These are phyloP conservation scores for Allophyes oxyacanthae DNA, from an alignment of 2,888 invertebrate species.

Conservation along the genomic window DNA sequence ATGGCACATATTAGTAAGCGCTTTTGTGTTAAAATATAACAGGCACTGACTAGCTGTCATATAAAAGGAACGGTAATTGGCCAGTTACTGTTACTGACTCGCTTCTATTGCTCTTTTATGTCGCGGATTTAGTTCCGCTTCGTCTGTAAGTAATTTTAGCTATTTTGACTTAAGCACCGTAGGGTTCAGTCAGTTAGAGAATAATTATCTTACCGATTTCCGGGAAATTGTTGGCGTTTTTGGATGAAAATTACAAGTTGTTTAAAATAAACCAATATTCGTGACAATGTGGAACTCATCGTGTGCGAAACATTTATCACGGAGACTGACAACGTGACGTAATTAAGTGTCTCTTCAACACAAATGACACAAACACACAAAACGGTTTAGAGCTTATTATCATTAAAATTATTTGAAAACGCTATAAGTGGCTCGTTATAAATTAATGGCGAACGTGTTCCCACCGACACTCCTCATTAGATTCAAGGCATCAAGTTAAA, in stretches of 20 bases:
- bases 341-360: constrained; percentile 15
- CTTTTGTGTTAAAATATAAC: constrained; percentile 31
- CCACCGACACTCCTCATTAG: too few species aligned
- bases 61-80: constrained; percentile 38
- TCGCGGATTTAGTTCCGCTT: constrained; percentile 1
- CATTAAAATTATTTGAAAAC: constrained; percentile 23
- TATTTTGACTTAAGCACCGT: constrained; percentile 5
- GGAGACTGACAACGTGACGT: constrained; percentile 6
- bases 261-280: not conserved
- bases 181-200: not conserved
- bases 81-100: constrained; percentile 5
- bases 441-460: constrained; percentile 13
- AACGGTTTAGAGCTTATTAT: constrained; percentile 14
- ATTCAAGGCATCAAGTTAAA: too few species aligned
- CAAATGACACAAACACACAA: constrained; percentile 18
- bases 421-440: constrained; percentile 15
- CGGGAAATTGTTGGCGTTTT: not conserved
- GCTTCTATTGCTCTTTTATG: constrained; percentile 11
- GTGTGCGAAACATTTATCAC: not conserved
- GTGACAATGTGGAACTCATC: not conserved
- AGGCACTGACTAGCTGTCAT: constrained; percentile 27
- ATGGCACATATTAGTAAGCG: constrained; percentile 23
- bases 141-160: constrained; percentile 5
- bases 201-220: not conserved
- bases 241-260: not conserved